These are phyloP conservation scores for Myiotriccus ornatus DNA, from an alignment of 2,797 vertebrate genomes.

Conservation along the genomic window DNA sequence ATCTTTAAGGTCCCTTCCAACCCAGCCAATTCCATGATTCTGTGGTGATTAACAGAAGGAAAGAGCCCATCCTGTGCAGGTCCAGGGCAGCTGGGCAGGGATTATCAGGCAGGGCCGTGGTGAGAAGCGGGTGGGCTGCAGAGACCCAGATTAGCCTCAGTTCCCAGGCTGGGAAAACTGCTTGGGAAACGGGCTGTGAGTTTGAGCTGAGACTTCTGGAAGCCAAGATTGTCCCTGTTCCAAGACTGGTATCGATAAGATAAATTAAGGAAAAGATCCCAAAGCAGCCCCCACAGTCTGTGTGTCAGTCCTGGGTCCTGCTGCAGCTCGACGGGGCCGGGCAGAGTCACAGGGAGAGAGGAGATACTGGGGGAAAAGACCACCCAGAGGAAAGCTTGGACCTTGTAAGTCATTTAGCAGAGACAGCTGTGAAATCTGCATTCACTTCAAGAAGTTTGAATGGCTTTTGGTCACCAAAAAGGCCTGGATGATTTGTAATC, in stretches of 20 bases:
- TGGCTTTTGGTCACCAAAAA: not conserved
- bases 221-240: not conserved
- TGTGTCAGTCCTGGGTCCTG: not conserved
- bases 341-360: not conserved
- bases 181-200: constrained; percentile 10
- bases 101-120: not conserved
- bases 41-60: not conserved
- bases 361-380: not conserved
- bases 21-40: not conserved
- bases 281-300: not conserved
- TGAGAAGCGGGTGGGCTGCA: not conserved
- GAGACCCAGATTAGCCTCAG: not conserved
- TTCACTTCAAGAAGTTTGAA: not conserved
- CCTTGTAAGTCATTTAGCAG: not conserved
- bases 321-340: not conserved
- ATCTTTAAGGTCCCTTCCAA: not conserved
- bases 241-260: not conserved
- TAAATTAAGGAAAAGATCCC: not conserved
- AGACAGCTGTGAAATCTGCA: not conserved
- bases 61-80: not conserved
- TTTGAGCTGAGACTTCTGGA: not conserved
- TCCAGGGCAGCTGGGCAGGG: not conserved
- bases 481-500: not conserved
- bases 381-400: not conserved
- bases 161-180: constrained; percentile 1